Base-by-base conservation (phyloP, 1,140 invertebrate species). In the Drosophila malerkotliana region DNA sequence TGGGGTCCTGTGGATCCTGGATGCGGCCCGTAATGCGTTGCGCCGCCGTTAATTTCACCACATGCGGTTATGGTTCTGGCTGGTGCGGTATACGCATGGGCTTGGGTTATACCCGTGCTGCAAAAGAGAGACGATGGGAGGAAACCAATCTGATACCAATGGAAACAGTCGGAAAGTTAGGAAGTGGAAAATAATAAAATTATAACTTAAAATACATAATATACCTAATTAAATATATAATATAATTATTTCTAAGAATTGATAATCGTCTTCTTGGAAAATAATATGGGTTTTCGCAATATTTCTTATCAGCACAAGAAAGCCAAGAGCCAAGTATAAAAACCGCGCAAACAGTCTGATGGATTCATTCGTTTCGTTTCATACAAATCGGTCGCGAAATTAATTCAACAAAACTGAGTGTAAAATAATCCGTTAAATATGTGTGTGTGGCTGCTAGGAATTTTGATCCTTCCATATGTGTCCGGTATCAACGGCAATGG, bases 41-140 rank as follows among this genome's bases (percentile, higher is more conserved):
- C 58, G 55, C 49, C 79, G 60, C 64, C 63, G 63, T 69, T 80
- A 76, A 80, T 82, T 81, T 74, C 55, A 77, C 81, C 81, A 72
- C 82, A 85, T 85, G 71, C 62, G 74, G 66, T 56, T 68, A 37
- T 15, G 30, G 62, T 8, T 15, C 15, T 14, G 14, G 15, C 58
- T 21, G n/a, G 6, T 60, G 62, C 54, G 28, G 21, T 18, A 28
- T 15, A 10, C 3, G 32, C 8, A 9, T 34, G 32, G 32, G 9
- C 32, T 12, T 10, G 32, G 32, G 9, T 34, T 9, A 34, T 10
- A 8, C 32, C 21, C 21, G 21, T 21, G 21, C 3, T 21, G 21
- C 3, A 21, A 21, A 21, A 21, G 21, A 0, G 21, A 21, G 21
- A 21, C 21, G 21, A 21, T 18, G 18, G 1, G 18, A 18, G 18